A percentile compares a stretch with the other conserved stretches of the same genome.
Evolutionary conservation across 2,888 invertebrate genomes (phyloP).

Genomic region (Galerucella nymphaeae): DNA sequence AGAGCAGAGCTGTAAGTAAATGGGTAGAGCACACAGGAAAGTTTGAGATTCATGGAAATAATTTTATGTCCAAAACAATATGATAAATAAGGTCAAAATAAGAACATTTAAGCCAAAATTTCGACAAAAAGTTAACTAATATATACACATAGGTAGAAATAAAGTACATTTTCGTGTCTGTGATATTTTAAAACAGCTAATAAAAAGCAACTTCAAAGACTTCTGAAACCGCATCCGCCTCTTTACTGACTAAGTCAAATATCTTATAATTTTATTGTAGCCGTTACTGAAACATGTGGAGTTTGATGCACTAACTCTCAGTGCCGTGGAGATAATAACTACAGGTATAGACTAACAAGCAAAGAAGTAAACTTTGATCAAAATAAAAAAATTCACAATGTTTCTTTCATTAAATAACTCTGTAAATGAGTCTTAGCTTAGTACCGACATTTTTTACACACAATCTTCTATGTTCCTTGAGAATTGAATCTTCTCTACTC

Average conservation of each 20-base stretch:
- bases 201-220: constrained; percentile 8
- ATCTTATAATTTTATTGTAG: constrained; percentile 41
- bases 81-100: background rate
- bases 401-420: too few relatives aligned
- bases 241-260: constrained; percentile 25
- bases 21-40: too few relatives aligned
- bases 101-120: background rate
- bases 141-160: background rate
- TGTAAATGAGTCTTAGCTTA: too few relatives aligned
- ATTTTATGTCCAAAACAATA: too few relatives aligned
- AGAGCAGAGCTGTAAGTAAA: too few relatives aligned
- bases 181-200: background rate
- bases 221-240: constrained; percentile 15
- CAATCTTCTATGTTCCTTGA: too few relatives aligned
- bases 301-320: constrained; percentile 34
- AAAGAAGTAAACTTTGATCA: too few relatives aligned
- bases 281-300: constrained; percentile 29
- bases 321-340: background rate
- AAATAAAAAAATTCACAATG: too few relatives aligned
- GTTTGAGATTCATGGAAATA: too few relatives aligned
- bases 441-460: too few relatives aligned
- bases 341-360: too few relatives aligned
- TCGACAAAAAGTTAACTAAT: background rate
- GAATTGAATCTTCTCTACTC: too few relatives aligned
- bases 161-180: background rate